Evolutionary conservation across 1,140 invertebrate species (phyloP).

Genomic region (Aculops lycopersici): DNA sequence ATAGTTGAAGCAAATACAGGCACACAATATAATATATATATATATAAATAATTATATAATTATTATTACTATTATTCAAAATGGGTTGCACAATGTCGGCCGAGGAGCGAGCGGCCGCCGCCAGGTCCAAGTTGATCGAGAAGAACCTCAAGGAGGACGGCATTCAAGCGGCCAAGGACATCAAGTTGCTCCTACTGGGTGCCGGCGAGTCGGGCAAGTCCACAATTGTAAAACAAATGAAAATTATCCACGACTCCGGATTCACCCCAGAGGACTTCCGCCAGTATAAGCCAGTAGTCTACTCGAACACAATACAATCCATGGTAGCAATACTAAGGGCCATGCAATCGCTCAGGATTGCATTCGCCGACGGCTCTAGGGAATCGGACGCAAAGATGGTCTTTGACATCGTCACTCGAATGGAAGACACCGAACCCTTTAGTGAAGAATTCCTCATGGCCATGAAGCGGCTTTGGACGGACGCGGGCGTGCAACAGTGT

Average conservation of each 20-base stretch:
- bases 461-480: constrained; percentile 93
- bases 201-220: constrained; percentile 95
- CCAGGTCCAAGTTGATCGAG: constrained; percentile 88
- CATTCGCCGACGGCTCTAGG: constrained; percentile 28
- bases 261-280: constrained; percentile 16
- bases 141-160: constrained; percentile 98
- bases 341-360: constrained; percentile 89
- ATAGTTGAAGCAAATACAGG: too few species aligned
- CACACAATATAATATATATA: too few species aligned
- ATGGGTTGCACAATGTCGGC: constrained; percentile 98
- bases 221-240: constrained; percentile 32
- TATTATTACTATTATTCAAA: too few species aligned
- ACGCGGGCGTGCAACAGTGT: constrained; percentile 85
- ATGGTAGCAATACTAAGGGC: constrained; percentile 92
- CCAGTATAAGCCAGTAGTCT: constrained; percentile 24
- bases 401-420: constrained; percentile 89
- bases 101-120: constrained; percentile 79
- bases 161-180: constrained; percentile 94
- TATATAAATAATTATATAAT: too few species aligned
- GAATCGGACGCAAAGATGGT: constrained; percentile 90
- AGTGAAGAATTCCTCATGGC: constrained; percentile 81
- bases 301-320: constrained; percentile 99
- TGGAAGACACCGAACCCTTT: constrained; percentile 99
- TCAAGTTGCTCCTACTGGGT: constrained; percentile 76
- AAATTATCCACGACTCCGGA: constrained; percentile 25